phyloP scores from a whole-genome alignment of 2,113 vertebrate species.

The Microtus ochrogaster region DNA sequence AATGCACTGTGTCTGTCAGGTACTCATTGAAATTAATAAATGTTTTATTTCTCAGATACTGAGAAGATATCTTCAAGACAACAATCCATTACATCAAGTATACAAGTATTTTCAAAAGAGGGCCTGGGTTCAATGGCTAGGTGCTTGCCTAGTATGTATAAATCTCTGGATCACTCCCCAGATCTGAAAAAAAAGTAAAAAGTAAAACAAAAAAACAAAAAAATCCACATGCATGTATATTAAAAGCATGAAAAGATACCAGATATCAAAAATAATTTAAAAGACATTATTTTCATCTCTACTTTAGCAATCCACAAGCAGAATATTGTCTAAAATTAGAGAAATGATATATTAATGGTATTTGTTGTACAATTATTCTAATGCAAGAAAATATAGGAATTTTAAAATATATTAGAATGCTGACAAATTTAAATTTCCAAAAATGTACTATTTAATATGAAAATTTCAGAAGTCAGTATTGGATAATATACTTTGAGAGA shows the following conservation, averaged over 20 bases:
- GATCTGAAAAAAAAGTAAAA: background rate
- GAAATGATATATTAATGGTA: background rate
- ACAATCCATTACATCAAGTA: background rate
- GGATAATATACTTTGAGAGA: background rate
- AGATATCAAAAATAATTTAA: background rate
- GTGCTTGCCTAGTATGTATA: background rate
- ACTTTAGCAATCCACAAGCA: background rate
- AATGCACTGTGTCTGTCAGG: background rate
- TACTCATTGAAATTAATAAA: background rate
- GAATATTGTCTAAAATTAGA: background rate
- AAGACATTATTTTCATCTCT: background rate
- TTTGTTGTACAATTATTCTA: background rate
- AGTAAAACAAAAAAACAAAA: background rate
- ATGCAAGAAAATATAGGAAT: background rate
- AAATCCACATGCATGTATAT: background rate
- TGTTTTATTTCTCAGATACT: background rate
- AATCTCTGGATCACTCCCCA: background rate
- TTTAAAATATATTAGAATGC: background rate
- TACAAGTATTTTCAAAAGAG: background rate
- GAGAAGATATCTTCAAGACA: background rate
- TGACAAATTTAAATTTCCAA: background rate
- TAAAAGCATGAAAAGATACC: background rate
- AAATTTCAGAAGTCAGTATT: background rate
- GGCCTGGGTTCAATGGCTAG: background rate
- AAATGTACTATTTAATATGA: background rate